phyloP scores from a whole-genome alignment of 2,113 vertebrate genomes.

The Hiodon tergisus region DNA sequence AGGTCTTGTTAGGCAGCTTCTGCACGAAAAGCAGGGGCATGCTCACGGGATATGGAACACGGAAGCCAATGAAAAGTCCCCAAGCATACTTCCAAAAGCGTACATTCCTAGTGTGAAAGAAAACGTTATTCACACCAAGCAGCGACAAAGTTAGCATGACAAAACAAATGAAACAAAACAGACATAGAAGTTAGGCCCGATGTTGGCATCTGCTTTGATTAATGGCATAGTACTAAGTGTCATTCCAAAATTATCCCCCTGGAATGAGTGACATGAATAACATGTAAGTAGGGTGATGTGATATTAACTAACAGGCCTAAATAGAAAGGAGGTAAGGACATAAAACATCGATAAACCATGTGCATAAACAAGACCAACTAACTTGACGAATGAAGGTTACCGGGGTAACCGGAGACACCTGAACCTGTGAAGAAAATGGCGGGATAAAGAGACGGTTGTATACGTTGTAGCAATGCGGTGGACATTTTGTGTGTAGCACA shows the following conservation, averaged over 20 bases:
- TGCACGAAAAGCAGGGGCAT: conserved; percentile 79
- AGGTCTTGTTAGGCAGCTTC: conserved; percentile 50
- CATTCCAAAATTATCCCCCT: conserved; percentile 66
- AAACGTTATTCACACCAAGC: conserved; percentile 54
- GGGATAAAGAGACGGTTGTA: conserved; percentile 53
- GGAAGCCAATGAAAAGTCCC: conserved; percentile 74
- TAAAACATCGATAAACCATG: conserved; percentile 37
- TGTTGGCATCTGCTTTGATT: conserved; percentile 66
- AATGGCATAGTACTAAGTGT: conserved; percentile 54
- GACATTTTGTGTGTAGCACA: conserved; percentile 28
- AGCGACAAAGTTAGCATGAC: conserved; percentile 60
- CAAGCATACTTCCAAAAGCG: conserved; percentile 63
- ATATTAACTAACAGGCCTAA: conserved; percentile 60
- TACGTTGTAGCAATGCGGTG: conserved; percentile 52
- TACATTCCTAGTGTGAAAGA: conserved; percentile 63
- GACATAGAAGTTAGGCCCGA: conserved; percentile 48
- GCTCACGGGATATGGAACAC: conserved; percentile 65
- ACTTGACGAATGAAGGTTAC: conserved; percentile 88
- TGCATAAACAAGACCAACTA: conserved; percentile 73
- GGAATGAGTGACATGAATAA: conserved; percentile 67
- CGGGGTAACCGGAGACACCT: conserved; percentile 77
- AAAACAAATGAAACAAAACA: conserved; percentile 34
- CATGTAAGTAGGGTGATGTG: conserved; percentile 52
- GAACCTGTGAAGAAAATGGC: conserved; percentile 74
- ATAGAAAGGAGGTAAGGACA: conserved; percentile 21